A percentile compares a stretch with the other conserved stretches of the same genome.
Conservation (phyloP, 2,113 vertebrate species). For the Nothoprocta perdicaria region DNA sequence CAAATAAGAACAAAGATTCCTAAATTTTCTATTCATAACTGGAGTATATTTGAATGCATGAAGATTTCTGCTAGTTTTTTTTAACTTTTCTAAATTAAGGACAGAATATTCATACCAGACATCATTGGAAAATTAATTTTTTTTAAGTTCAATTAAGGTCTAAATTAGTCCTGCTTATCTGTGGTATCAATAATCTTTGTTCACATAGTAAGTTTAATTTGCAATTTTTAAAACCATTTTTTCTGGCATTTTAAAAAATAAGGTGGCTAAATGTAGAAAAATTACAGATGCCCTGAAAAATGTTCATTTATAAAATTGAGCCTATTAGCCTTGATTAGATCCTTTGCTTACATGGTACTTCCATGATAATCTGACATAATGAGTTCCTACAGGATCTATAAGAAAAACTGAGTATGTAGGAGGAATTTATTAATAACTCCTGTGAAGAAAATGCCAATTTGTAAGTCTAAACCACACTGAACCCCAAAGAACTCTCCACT, state of each 20-base stretch:
- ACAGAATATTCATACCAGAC: conserved; percentile 37
- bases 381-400: not conserved
- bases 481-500: not conserved
- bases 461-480: not conserved
- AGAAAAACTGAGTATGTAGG: not conserved
- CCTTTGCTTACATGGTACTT: not conserved
- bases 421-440: not conserved
- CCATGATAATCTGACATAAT: not conserved
- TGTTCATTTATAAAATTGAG: conserved; percentile 40
- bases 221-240: conserved; percentile 43
- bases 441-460: not conserved
- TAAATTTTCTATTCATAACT: not conserved
- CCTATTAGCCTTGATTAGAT: conserved; percentile 21
- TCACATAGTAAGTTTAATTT: conserved; percentile 39
- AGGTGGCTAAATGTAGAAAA: conserved; percentile 29
- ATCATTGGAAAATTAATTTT: conserved; percentile 46
- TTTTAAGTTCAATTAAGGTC: conserved; percentile 35
- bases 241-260: conserved; percentile 3
- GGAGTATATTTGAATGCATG: not conserved
- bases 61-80: not conserved
- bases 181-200: conserved; percentile 17
- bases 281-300: not conserved
- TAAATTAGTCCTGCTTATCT: conserved; percentile 44
- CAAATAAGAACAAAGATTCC: not conserved
- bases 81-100: conserved; percentile 30